Percentiles rank a stretch among this genome's conserved stretches.
These are phyloP conservation scores for Sitodiplosis mosellana DNA, from an alignment of 1,140 invertebrate genomes.

Conservation along the genomic window DNA sequence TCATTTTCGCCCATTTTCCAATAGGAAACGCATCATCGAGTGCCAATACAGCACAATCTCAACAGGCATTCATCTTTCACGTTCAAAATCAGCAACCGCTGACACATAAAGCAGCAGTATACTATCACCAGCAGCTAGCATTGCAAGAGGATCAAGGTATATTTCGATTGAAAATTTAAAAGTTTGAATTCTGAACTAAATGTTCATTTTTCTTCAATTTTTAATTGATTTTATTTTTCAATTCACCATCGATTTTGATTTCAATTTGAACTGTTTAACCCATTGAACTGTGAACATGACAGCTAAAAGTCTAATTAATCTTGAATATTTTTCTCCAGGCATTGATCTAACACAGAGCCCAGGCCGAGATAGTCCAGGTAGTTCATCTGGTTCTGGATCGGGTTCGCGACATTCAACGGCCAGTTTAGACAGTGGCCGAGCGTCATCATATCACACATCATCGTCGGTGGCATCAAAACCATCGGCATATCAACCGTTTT, in stretches of 20 bases:
- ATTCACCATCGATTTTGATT: no score
- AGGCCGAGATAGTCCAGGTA: conserved; percentile 73
- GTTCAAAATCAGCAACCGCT: conserved; percentile 26
- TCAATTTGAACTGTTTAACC: no score
- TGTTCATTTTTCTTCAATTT: no score
- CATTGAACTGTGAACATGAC: no score
- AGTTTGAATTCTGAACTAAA: no score
- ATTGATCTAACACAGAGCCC: conserved; percentile 64
- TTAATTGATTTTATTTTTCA: no score
- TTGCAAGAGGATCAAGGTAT: conserved; percentile 47
- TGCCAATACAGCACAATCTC: no score
- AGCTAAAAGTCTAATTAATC: no score
- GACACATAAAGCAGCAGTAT: conserved; percentile 47
- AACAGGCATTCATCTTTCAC: no score
- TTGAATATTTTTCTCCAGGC: background rate
- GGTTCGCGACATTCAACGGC: conserved; percentile 77
- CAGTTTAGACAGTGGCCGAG: conserved; percentile 78
- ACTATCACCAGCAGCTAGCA: conserved; percentile 54
- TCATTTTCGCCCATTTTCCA: background rate
- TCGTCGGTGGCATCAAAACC: conserved; percentile 20
- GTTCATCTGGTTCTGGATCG: conserved; percentile 59
- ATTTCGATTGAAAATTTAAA: background rate
- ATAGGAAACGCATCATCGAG: no score
- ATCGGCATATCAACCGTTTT: conserved; percentile 14
- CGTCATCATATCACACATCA: conserved; percentile 37